A percentile compares a stretch with the other conserved stretches of the same genome.
Conservation (phyloP, 2,113 vertebrate species). For the Anolis sagrei region DNA sequence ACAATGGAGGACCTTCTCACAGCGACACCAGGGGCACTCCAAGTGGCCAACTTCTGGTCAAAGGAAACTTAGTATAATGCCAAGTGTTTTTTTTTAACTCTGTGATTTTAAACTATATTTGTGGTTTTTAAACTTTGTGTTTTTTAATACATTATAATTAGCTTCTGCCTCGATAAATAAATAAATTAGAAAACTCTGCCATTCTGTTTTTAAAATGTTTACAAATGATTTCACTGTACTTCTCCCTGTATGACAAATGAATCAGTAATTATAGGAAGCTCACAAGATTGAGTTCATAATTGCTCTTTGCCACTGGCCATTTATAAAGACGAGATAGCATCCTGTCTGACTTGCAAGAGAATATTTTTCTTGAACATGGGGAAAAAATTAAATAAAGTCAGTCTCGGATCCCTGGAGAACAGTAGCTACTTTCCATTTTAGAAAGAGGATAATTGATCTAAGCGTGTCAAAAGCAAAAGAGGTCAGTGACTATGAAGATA, state of each 20-base stretch:
- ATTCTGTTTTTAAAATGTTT: slow-evolving; percentile 10
- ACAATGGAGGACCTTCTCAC: too few species aligned
- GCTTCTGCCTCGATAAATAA: too few species aligned
- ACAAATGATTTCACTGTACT: not conserved
- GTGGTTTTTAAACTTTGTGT: too few species aligned
- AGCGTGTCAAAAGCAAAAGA: not conserved
- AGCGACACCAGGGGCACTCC: too few species aligned
- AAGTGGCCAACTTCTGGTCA: too few species aligned
- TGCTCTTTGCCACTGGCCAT: slow-evolving; percentile 1
- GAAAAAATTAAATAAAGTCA: not conserved
- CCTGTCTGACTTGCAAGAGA: not conserved
- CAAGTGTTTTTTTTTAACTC: too few species aligned
- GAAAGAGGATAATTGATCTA: not conserved
- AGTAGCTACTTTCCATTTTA: not conserved
- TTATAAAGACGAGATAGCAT: not conserved
- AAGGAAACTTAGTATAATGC: too few species aligned
- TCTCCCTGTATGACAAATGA: slow-evolving; percentile 21
- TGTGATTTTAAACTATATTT: too few species aligned
- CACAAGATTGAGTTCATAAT: slow-evolving; percentile 6
- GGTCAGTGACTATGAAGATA: not conserved
- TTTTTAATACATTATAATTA: too few species aligned
- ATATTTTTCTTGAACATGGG: not conserved
- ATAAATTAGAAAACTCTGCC: not conserved
- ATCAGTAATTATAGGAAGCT: not conserved
- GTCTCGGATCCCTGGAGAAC: not conserved